phyloP scores from a whole-genome alignment of 2,797 vertebrate genomes.

The Semotilus atromaculatus region DNA sequence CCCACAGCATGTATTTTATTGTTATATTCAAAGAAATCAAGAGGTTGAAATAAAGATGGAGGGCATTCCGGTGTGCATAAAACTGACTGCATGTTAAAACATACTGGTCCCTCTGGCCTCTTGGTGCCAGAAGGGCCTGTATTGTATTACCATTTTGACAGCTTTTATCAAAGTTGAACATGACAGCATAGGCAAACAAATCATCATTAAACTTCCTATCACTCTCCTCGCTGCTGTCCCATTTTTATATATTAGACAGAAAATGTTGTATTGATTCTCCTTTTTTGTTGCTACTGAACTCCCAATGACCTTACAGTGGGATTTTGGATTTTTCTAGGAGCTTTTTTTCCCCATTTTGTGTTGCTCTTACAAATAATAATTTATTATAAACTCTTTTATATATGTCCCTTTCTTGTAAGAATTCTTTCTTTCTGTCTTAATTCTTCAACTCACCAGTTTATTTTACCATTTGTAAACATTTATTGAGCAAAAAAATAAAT shows the following conservation, averaged over 20 bases:
- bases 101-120: conserved; percentile 48
- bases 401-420: neutral
- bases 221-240: conserved; percentile 84
- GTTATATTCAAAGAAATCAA: conserved; percentile 9
- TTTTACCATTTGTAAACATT: neutral
- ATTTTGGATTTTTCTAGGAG: conserved; percentile 86
- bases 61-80: conserved; percentile 22
- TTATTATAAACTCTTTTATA: neutral
- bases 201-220: conserved; percentile 92
- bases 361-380: conserved; percentile 44
- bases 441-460: neutral
- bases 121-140: conserved; percentile 68
- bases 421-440: neutral
- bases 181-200: conserved; percentile 89
- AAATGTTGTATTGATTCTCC: conserved; percentile 94
- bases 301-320: conserved; percentile 87
- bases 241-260: conserved; percentile 96
- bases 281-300: conserved; percentile 85
- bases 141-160: conserved; percentile 87
- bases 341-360: conserved; percentile 75
- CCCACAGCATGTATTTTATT: neutral
- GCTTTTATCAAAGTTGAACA: conserved; percentile 90
- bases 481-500: neutral
- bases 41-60: neutral
- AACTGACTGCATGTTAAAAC: conserved; percentile 51